These are phyloP conservation scores for Lithophane ornitopus DNA, from an alignment of 2,888 invertebrate genomes.

Conservation along the genomic window DNA sequence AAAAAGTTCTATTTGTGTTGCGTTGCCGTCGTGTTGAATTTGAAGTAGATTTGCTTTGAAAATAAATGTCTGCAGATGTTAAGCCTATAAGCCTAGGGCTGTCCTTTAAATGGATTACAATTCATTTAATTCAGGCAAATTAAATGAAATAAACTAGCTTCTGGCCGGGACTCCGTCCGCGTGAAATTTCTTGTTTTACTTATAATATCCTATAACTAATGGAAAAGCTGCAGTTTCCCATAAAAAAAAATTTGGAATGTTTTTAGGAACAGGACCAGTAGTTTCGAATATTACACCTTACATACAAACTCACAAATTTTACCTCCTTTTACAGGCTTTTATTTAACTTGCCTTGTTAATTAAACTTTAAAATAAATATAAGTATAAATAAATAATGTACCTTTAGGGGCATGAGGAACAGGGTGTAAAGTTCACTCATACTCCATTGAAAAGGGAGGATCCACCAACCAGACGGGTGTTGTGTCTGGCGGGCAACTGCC, in stretches of 20 bases:
- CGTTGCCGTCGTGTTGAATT: slow-evolving; percentile 43
- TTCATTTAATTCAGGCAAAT: neutral
- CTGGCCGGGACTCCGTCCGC: neutral
- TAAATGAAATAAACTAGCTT: neutral
- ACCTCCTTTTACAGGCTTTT: too few species aligned
- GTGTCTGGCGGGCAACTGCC: too few species aligned
- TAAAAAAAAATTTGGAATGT: too few species aligned
- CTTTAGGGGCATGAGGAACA: too few species aligned
- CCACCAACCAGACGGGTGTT: too few species aligned
- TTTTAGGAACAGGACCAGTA: neutral
- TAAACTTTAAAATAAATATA: too few species aligned
- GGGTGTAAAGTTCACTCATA: too few species aligned
- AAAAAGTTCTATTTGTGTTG: slow-evolving; percentile 42
- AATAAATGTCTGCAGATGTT: neutral
- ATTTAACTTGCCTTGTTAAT: too few species aligned
- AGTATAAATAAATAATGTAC: too few species aligned
- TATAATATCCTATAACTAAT: neutral
- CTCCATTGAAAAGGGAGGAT: too few species aligned
- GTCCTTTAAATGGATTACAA: neutral
- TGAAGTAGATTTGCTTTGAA: slow-evolving; percentile 37
- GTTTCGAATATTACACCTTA: neutral
- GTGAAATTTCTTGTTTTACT: neutral
- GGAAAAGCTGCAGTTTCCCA: neutral
- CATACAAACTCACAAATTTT: neutral
- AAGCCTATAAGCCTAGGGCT: neutral